Percentiles rank a stretch among this genome's conserved stretches.
Evolutionary conservation across 2,797 vertebrate genomes (phyloP).

Genomic region (Sebastes itinus): DNA sequence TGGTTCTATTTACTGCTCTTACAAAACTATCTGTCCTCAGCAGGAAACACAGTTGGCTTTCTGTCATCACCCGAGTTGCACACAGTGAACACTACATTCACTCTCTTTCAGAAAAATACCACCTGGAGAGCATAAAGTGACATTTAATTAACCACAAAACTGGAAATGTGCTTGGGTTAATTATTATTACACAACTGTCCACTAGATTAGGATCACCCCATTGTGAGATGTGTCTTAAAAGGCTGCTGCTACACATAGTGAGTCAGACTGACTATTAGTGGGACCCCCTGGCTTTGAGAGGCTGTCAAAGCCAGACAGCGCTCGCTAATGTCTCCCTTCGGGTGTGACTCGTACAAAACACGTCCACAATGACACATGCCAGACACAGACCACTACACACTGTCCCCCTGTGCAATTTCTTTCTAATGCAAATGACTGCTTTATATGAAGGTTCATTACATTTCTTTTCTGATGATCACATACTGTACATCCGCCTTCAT

Average conservation of each 20-base stretch:
- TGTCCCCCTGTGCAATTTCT: neutral
- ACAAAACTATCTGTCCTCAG: constrained; percentile 6
- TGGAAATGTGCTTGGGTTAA: constrained; percentile 13
- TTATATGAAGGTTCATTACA: constrained; percentile 22
- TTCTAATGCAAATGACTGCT: constrained; percentile 13
- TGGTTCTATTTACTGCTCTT: neutral
- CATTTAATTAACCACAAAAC: constrained; percentile 45
- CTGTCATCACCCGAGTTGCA: constrained; percentile 2
- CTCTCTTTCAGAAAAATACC: constrained; percentile 28
- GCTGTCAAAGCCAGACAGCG: constrained; percentile 78
- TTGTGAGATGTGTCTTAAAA: constrained; percentile 68
- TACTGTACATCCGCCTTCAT: neutral
- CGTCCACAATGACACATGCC: constrained; percentile 73
- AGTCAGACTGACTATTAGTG: constrained; percentile 14
- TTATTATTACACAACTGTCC: constrained; percentile 40
- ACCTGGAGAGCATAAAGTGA: constrained; percentile 34
- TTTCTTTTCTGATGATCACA: constrained; percentile 3
- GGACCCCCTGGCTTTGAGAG: constrained; percentile 48
- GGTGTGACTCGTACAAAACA: constrained; percentile 56
- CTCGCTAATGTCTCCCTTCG: constrained; percentile 43
- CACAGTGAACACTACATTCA: constrained; percentile 4
- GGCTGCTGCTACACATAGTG: constrained; percentile 47
- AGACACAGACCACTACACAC: constrained; percentile 67
- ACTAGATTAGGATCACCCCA: constrained; percentile 1
- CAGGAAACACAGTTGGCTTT: neutral